Conservation (phyloP, 2,113 vertebrate species). For the Leucoraja erinaceus region DNA sequence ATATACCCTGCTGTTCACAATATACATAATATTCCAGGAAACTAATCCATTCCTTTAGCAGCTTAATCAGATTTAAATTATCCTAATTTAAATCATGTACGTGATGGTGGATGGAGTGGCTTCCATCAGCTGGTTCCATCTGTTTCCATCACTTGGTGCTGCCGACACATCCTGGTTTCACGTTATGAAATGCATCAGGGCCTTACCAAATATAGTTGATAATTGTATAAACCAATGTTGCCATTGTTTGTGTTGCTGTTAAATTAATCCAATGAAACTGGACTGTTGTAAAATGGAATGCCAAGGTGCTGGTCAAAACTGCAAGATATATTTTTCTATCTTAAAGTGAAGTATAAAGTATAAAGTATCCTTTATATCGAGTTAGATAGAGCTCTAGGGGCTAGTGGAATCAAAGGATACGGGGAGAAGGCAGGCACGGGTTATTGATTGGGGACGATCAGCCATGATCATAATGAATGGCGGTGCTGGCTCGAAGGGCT, state of each 20-base stretch:
- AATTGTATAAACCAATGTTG: neutral
- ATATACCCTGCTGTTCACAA: slow-evolving; percentile 4
- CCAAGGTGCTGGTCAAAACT: neutral
- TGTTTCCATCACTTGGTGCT: neutral
- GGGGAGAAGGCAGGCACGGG: too few relatives aligned
- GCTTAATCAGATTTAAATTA: neutral
- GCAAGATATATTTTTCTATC: neutral
- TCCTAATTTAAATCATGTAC: neutral
- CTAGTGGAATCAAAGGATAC: too few relatives aligned
- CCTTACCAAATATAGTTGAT: neutral
- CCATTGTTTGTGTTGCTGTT: neutral
- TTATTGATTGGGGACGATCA: too few relatives aligned
- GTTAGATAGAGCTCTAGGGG: too few relatives aligned
- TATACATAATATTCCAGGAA: neutral
- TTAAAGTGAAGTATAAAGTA: neutral
- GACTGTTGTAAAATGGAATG: neutral
- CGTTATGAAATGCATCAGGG: neutral
- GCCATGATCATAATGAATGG: too few relatives aligned
- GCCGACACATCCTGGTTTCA: neutral
- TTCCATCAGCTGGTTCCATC: neutral
- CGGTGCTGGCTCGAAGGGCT: too few relatives aligned
- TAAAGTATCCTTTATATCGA: too few relatives aligned
- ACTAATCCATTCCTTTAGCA: neutral
- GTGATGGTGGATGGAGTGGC: neutral
- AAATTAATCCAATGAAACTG: neutral